Base-by-base conservation (phyloP, 2,888 invertebrate species). In the Frankliniella intonsa region DNA sequence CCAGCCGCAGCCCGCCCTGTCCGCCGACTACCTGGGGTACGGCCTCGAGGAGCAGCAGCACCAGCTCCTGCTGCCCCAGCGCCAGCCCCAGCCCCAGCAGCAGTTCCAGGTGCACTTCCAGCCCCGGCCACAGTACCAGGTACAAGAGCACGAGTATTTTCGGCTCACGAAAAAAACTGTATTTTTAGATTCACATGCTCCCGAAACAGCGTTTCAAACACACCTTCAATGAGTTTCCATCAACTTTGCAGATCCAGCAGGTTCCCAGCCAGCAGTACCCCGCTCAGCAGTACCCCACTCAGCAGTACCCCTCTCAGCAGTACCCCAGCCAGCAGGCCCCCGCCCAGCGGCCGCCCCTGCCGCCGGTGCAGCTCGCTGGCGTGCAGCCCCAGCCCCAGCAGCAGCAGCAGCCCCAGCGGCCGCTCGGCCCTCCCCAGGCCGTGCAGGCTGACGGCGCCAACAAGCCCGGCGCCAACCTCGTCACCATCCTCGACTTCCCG, bases 401-500 rank as follows among this genome's bases (percentile, higher is more conserved):
- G 69, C 25, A 10, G 11, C 69, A 11, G 11, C 69, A 76, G 22
- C 69, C n/a, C 19, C 65, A 65, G 69, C 69, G 22, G 69, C 69
- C n/a, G 2, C 69, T 25, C 22, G 12, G 25, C 22, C 69, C 8
- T 7, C 5, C 55, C 14, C 55, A 55, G 55, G 25, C 69, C 10
- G 79, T 76, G 19, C 80, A 49, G 80, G 62, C 82, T 19, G 80
- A 55, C 22, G 62, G 80, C 50, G 65, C 76, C 22, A 55, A 81
- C 50, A 81, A 76, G 62, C 82, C 83, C 17, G 81, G 82, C 38
- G 84, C 82, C 0, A 84, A 84, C n/a, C 81, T 85, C 55, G 85
- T 86, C 49, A 86, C 86, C 19, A 85, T 86, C 22, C 85, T 86
- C 17, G 85, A 86, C 80, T 86, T 86, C 84, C 86, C 86, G 11